These are phyloP conservation scores for Dryas iulia DNA, from an alignment of 1,140 invertebrate species.

Conservation along the genomic window DNA sequence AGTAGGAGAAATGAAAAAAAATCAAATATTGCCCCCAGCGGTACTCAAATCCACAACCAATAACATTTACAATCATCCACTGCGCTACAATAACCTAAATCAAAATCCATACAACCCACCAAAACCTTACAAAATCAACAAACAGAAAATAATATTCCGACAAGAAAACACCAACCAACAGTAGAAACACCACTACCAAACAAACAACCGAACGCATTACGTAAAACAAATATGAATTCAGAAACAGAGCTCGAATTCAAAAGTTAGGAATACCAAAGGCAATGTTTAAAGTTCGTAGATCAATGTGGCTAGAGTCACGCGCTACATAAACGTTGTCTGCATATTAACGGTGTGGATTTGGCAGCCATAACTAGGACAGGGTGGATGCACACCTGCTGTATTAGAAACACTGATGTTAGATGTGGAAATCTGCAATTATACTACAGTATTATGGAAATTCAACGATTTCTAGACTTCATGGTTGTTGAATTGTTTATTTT, in stretches of 20 bases:
- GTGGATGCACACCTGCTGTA: conserved; percentile 14
- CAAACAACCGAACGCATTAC: not conserved
- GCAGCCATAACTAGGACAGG: conserved; percentile 23
- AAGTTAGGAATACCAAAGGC: not conserved
- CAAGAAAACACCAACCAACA: too few species aligned
- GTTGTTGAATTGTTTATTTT: too few species aligned
- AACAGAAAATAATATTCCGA: too few species aligned
- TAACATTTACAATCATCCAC: too few species aligned
- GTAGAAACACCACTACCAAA: too few species aligned
- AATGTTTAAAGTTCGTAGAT: conserved; percentile 6
- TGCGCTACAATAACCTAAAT: too few species aligned
- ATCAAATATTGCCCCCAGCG: too few species aligned
- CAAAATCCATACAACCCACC: too few species aligned
- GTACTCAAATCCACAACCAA: too few species aligned
- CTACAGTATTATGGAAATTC: not conserved
- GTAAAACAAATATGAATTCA: not conserved
- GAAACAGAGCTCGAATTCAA: not conserved
- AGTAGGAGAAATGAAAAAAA: too few species aligned
- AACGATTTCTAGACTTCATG: not conserved
- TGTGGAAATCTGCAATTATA: not conserved
- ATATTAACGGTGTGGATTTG: conserved; percentile 25
- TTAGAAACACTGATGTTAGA: not conserved
- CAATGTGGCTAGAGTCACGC: not conserved
- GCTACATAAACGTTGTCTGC: conserved; percentile 9
- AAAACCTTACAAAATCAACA: too few species aligned